Conservation (phyloP, 2,888 invertebrate species). For the Epsilonema sp. region DNA sequence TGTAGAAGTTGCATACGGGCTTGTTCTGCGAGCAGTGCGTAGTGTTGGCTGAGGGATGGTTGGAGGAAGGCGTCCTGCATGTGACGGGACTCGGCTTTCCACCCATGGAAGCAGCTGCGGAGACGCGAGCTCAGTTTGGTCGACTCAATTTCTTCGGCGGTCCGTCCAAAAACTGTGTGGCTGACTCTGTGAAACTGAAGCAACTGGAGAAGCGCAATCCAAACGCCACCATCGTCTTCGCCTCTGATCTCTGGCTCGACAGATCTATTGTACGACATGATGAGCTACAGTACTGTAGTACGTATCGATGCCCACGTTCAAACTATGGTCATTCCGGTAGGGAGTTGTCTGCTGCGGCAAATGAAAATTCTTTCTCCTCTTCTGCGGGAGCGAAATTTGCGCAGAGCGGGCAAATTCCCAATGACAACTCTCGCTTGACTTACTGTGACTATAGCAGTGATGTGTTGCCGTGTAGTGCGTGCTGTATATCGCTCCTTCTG, state of each 20-base stretch:
- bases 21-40: too few species aligned
- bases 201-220: constrained; percentile 44
- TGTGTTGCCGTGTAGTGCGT: constrained; percentile 73
- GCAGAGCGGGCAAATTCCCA: too few species aligned
- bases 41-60: too few species aligned
- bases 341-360: too few species aligned
- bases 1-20: too few species aligned
- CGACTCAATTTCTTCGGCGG: constrained; percentile 78
- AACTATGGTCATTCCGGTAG: too few species aligned
- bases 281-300: too few species aligned
- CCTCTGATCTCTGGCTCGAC: constrained; percentile 86
- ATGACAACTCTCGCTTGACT: too few species aligned
- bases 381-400: too few species aligned
- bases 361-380: too few species aligned
- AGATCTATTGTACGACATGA: constrained; percentile 49
- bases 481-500: constrained; percentile 55
- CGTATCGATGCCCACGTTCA: too few species aligned
- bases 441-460: too few species aligned
- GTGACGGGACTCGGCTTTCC: constrained; percentile 71
- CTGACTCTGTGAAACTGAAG: constrained; percentile 51
- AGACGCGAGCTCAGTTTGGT: constrained; percentile 52
- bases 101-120: constrained; percentile 39
- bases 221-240: constrained; percentile 62
- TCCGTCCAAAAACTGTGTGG: constrained; percentile 46
- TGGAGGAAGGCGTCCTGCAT: constrained; percentile 48